A percentile compares a stretch with the other conserved stretches of the same genome.
Conservation (phyloP, 2,113 vertebrate genomes). For the Tringa solitaria region DNA sequence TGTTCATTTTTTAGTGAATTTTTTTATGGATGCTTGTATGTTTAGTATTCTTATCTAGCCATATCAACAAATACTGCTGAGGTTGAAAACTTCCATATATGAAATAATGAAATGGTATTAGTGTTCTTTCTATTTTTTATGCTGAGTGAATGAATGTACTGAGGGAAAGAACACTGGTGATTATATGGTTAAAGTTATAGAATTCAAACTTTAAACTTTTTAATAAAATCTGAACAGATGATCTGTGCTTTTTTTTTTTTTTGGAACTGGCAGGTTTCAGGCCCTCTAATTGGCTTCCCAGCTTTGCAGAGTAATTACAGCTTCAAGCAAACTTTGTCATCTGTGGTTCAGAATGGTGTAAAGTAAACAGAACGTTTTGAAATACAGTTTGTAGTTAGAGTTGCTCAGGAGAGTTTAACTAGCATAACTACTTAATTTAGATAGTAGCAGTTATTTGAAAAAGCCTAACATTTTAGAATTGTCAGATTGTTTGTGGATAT, state of each 20-base stretch:
- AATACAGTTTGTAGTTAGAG: constrained; percentile 71
- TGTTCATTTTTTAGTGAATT: constrained; percentile 31
- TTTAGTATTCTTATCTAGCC: constrained; percentile 43
- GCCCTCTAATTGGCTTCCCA: constrained; percentile 77
- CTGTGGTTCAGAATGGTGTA: constrained; percentile 79
- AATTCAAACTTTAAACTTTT: constrained; percentile 74
- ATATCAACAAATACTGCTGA: constrained; percentile 11
- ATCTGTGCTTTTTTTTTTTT: constrained; percentile 59
- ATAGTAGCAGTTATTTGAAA: constrained; percentile 21
- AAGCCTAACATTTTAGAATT: neutral
- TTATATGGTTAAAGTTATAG: constrained; percentile 65
- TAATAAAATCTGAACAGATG: constrained; percentile 74
- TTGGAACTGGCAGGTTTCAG: constrained; percentile 73
- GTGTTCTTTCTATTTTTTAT: neutral
- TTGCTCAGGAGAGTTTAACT: constrained; percentile 68
- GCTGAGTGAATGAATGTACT: neutral
- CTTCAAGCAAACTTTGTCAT: constrained; percentile 78
- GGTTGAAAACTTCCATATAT: neutral
- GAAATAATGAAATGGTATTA: neutral
- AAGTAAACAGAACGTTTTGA: constrained; percentile 77
- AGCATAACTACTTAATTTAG: constrained; percentile 52
- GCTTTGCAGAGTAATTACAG: constrained; percentile 77
- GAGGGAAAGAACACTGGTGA: constrained; percentile 29
- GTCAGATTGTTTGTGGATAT: neutral
- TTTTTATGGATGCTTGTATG: constrained; percentile 37